Evolutionary conservation across 2,797 vertebrate genomes (phyloP).

Genomic region (Anguilla marmorata): DNA sequence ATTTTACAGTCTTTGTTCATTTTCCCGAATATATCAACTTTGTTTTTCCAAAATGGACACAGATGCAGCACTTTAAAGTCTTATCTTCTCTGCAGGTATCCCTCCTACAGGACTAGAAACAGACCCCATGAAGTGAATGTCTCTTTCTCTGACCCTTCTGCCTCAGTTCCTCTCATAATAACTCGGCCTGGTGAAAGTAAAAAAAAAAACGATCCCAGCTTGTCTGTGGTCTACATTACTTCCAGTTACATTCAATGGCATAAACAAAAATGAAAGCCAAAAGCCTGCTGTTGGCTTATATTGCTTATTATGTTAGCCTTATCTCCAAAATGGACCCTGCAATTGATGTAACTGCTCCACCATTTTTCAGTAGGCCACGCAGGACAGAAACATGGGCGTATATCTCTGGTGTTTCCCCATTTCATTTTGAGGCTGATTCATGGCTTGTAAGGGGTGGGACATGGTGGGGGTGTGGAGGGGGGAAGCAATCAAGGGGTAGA

Average conservation of each 20-base stretch:
- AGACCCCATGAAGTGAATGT: neutral
- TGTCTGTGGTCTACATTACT: neutral
- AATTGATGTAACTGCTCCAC: neutral
- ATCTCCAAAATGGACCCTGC: neutral
- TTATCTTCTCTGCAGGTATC: neutral
- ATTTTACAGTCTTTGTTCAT: neutral
- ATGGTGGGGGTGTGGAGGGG: too few relatives aligned
- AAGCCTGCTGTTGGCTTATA: neutral
- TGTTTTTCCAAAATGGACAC: neutral
- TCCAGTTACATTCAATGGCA: neutral
- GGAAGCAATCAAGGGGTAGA: neutral
- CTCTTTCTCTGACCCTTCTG: neutral
- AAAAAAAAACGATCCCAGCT: neutral
- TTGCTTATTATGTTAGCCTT: neutral
- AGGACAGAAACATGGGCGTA: neutral
- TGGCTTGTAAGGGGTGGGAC: neutral
- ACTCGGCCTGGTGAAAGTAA: neutral
- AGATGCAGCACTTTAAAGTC: neutral
- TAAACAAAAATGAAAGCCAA: neutral
- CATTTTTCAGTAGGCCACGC: neutral
- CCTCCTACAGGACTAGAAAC: neutral
- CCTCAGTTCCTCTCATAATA: neutral
- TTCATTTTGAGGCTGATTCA: neutral
- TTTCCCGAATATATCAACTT: neutral
- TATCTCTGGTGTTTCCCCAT: neutral